Evolutionary conservation across 2,113 vertebrate species (phyloP).

Genomic region (Zootoca vivipara): DNA sequence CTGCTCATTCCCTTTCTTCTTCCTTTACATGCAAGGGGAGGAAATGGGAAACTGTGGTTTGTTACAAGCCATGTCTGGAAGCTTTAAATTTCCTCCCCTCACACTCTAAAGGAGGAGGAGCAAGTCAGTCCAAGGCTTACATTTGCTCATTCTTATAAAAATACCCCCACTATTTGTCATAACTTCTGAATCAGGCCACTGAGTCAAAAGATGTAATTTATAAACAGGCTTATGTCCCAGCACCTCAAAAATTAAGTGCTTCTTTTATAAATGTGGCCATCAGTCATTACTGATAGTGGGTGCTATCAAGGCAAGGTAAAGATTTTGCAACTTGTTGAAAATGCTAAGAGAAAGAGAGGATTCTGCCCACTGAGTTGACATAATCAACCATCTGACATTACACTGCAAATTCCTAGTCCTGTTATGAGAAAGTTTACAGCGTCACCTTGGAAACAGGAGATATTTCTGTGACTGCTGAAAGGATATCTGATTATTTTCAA

Average conservation of each 20-base stretch:
- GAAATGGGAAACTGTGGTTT: background rate
- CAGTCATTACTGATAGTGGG: background rate
- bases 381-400: constrained; percentile 3
- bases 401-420: constrained; percentile 8
- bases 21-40: background rate
- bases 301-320: constrained; percentile 12
- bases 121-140: background rate
- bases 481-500: constrained; percentile 42
- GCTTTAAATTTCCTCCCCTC: background rate
- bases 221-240: background rate
- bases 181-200: background rate
- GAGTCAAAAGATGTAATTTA: background rate
- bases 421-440: constrained; percentile 12
- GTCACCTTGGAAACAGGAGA: constrained; percentile 12
- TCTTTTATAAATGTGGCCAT: background rate
- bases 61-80: background rate
- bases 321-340: background rate
- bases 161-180: background rate
- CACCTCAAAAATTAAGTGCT: background rate
- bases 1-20: background rate
- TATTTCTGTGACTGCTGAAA: constrained; percentile 9
- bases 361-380: constrained; percentile 9
- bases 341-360: constrained; percentile 10
- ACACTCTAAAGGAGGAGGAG: background rate
- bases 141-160: background rate